A percentile compares a stretch with the other conserved stretches of the same genome.
phyloP scores from a whole-genome alignment of 1,140 invertebrate genomes.

The Drosophila mayri region DNA sequence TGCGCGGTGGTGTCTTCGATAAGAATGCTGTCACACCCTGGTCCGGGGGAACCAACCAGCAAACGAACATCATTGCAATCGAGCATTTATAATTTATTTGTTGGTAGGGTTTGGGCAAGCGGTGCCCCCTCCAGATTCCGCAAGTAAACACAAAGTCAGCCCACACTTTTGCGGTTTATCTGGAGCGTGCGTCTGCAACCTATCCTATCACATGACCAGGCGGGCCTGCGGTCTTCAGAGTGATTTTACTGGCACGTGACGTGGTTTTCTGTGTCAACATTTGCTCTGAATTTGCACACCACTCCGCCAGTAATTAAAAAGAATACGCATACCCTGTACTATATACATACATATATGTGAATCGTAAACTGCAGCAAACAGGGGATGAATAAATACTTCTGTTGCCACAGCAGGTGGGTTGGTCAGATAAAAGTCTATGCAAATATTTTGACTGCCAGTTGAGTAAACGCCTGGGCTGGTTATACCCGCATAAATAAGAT shows the following conservation, averaged over 20 bases:
- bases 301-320: constrained; percentile 64
- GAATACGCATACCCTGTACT: constrained; percentile 29
- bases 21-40: constrained; percentile 25
- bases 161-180: constrained; percentile 58
- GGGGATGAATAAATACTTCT: constrained; percentile 48
- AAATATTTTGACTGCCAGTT: constrained; percentile 47
- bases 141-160: constrained; percentile 4
- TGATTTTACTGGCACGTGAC: constrained; percentile 72
- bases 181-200: constrained; percentile 52
- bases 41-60: neutral
- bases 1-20: constrained; percentile 41
- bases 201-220: constrained; percentile 70
- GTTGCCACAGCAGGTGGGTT: constrained; percentile 66
- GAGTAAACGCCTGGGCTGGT: constrained; percentile 21
- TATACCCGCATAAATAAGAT: constrained; percentile 22
- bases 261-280: constrained; percentile 50
- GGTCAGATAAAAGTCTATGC: constrained; percentile 55
- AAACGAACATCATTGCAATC: constrained; percentile 14
- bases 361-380: constrained; percentile 54
- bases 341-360: too few relatives aligned
- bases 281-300: constrained; percentile 51
- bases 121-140: neutral
- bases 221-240: constrained; percentile 40
- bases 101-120: constrained; percentile 19
- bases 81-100: constrained; percentile 36